Percentiles rank a stretch among this genome's conserved stretches.
Conservation (phyloP, 2,113 vertebrate species). For the Silurus glanis region DNA sequence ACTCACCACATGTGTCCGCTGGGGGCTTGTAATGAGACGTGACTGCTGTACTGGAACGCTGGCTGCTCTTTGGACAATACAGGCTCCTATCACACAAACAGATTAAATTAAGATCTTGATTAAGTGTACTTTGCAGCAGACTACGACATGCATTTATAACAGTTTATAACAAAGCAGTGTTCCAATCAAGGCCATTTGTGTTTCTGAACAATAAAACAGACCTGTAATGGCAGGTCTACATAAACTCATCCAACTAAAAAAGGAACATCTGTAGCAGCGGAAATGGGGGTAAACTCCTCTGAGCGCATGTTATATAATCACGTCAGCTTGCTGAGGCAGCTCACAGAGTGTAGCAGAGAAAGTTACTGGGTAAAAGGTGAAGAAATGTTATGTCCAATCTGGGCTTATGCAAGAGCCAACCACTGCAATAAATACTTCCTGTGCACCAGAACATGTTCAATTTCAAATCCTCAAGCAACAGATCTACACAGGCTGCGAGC, state of each 20-base stretch:
- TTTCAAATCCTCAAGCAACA: neutral
- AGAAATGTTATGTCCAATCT: neutral
- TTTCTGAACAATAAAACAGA: neutral
- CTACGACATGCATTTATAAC: neutral
- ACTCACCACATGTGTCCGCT: slow-evolving; percentile 90
- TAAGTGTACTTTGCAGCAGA: neutral
- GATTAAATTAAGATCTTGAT: neutral
- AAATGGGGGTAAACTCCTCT: neutral
- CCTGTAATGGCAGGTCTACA: neutral
- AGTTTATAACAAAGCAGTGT: neutral
- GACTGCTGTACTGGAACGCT: slow-evolving; percentile 89
- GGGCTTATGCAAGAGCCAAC: neutral
- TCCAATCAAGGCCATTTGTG: neutral
- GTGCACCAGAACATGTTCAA: neutral
- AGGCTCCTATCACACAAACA: slow-evolving; percentile 73
- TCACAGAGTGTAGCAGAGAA: neutral
- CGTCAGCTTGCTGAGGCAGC: neutral
- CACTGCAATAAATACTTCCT: neutral
- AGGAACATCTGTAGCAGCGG: neutral
- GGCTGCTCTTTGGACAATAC: slow-evolving; percentile 88
- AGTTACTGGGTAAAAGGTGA: slow-evolving; percentile 28
- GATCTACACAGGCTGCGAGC: neutral
- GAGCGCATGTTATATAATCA: neutral
- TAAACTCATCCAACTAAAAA: neutral
- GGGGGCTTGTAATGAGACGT: slow-evolving; percentile 86